Conservation (phyloP, 2,797 vertebrate genomes). For the Tachyglossus aculeatus region DNA sequence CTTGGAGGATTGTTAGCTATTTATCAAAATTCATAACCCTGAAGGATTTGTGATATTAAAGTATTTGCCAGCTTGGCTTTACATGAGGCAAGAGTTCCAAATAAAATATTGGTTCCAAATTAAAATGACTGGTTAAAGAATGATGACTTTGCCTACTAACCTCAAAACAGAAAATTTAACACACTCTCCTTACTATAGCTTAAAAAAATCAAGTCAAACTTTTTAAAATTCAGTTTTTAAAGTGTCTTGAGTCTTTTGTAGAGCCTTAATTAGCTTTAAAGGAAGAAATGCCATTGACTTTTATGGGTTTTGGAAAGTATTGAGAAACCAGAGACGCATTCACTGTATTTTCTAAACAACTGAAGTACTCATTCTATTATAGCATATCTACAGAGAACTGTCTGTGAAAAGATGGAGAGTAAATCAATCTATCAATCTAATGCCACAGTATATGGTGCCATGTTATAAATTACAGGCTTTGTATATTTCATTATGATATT, state of each 20-base stretch:
- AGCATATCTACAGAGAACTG: not conserved
- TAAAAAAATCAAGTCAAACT: not conserved
- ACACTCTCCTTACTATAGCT: not conserved
- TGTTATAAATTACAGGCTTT: constrained; percentile 1
- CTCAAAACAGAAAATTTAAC: not conserved
- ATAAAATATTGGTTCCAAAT: not conserved
- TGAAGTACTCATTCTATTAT: not conserved
- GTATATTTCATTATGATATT: not conserved
- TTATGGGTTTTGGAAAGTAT: not conserved
- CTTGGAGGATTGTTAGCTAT: not conserved
- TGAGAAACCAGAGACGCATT: not conserved
- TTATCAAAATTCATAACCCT: not conserved
- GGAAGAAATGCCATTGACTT: not conserved
- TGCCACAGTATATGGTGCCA: not conserved
- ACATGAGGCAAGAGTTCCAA: not conserved
- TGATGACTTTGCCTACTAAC: not conserved
- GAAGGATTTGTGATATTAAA: not conserved
- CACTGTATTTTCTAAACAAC: not conserved
- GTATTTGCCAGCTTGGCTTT: not conserved
- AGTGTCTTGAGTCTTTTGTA: not conserved
- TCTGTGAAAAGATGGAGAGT: not conserved
- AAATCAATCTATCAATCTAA: not conserved
- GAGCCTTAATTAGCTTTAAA: not conserved
- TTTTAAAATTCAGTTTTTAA: not conserved
- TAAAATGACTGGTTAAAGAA: not conserved